A percentile compares a stretch with the other conserved stretches of the same genome.
Conservation (phyloP, 2,797 vertebrate genomes). For the Sebastes taczanowskii region DNA sequence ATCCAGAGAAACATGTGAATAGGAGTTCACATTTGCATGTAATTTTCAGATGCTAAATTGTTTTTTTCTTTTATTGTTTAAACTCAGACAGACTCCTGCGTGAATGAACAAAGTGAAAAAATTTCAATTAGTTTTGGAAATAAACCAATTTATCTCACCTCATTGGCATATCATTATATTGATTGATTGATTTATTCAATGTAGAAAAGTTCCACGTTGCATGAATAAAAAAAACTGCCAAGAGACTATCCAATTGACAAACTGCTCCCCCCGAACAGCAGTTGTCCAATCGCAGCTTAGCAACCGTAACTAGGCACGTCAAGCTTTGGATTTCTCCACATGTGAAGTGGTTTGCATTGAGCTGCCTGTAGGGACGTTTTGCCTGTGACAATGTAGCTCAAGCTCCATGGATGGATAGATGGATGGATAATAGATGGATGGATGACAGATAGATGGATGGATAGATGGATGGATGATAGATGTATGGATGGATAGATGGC, state of each 20-base stretch:
- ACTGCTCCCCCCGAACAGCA: background rate
- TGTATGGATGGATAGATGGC: no score
- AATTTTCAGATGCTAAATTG: slow-evolving; percentile 2
- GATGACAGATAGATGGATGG: no score
- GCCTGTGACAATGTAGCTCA: background rate
- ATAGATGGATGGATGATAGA: no score
- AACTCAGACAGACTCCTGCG: background rate
- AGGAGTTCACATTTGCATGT: background rate
- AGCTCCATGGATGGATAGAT: background rate
- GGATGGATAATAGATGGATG: no score
- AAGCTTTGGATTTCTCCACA: background rate
- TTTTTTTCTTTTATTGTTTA: background rate
- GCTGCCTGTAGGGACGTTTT: background rate
- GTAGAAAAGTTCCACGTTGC: background rate
- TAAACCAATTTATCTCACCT: background rate
- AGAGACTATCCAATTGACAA: background rate
- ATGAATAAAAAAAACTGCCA: background rate
- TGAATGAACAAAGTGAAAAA: background rate
- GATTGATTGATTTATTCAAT: background rate
- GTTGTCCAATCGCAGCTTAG: slow-evolving; percentile 11
- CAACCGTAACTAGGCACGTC: background rate
- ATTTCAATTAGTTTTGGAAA: background rate
- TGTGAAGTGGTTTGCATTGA: background rate
- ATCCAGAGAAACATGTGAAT: slow-evolving; percentile 14
- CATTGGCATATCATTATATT: background rate